These are phyloP conservation scores for Cybosia mesomella DNA, from an alignment of 2,888 invertebrate species.

Conservation along the genomic window DNA sequence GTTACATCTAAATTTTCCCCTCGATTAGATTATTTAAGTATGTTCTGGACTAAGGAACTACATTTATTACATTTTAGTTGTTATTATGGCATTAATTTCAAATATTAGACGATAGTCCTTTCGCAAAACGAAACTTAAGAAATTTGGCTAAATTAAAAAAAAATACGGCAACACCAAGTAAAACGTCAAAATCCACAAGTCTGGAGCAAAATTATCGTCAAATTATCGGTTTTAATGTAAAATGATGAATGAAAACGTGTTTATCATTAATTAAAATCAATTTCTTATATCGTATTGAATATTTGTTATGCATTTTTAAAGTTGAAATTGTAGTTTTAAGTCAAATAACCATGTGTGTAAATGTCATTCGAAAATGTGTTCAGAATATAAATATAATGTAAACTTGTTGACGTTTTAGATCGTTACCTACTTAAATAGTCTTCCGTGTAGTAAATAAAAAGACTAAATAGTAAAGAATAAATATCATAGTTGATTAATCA, in stretches of 20 bases:
- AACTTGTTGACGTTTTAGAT: constrained; percentile 52
- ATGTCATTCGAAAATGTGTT: constrained; percentile 50
- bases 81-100: no score
- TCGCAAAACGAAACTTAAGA: constrained; percentile 6
- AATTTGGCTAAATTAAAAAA: background rate
- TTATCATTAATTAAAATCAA: constrained; percentile 54
- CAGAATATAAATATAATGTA: constrained; percentile 38
- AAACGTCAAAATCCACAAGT: constrained; percentile 73
- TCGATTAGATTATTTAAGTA: no score
- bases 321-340: constrained; percentile 42
- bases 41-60: no score
- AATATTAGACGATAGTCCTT: background rate
- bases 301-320: constrained; percentile 40
- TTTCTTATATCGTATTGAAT: constrained; percentile 39
- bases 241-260: constrained; percentile 80
- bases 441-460: constrained; percentile 49
- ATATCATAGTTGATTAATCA: constrained; percentile 55
- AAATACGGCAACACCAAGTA: constrained; percentile 56
- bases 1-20: no score
- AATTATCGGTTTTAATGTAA: constrained; percentile 60
- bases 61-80: no score
- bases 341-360: constrained; percentile 48
- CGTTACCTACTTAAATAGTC: constrained; percentile 52
- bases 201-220: constrained; percentile 77
- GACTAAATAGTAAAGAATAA: constrained; percentile 16